Percentiles rank a stretch among this genome's conserved stretches.
phyloP scores from a whole-genome alignment of 2,797 vertebrate species.

The Mionectes olivaceus region DNA sequence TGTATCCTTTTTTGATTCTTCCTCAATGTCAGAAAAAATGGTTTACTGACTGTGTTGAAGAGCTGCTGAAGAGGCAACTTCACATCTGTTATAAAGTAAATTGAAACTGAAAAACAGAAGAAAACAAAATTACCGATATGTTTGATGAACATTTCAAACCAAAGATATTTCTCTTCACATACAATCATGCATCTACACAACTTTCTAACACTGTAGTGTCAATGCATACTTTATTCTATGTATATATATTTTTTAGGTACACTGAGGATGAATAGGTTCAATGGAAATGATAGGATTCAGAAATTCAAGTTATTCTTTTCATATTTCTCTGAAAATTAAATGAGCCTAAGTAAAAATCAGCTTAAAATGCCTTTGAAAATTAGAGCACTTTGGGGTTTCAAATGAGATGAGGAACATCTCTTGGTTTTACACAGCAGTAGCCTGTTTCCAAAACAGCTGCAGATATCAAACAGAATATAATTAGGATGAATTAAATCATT shows the following conservation, averaged over 20 bases:
- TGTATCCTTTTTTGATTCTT: neutral
- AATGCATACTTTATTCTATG: neutral
- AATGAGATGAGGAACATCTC: neutral
- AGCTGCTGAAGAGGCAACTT: neutral
- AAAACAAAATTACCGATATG: neutral
- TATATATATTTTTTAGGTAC: neutral
- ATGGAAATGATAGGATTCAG: neutral
- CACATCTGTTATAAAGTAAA: neutral
- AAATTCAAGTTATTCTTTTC: slow-evolving; percentile 3
- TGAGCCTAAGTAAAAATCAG: neutral
- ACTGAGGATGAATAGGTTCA: neutral
- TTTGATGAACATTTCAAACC: neutral
- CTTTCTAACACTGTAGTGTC: neutral
- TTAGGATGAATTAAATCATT: slow-evolving; percentile 58
- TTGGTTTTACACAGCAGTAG: slow-evolving; percentile 52
- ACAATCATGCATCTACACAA: neutral
- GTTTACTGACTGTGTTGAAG: neutral
- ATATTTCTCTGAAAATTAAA: neutral
- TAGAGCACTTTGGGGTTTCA: slow-evolving; percentile 10
- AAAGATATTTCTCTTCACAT: neutral
- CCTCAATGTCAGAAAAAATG: neutral
- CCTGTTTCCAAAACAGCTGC: slow-evolving; percentile 47
- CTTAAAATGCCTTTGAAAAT: slow-evolving; percentile 57
- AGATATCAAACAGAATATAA: slow-evolving; percentile 60
- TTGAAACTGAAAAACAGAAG: neutral